phyloP scores from a whole-genome alignment of 2,797 vertebrate species.

The Coregonus ussuriensis region DNA sequence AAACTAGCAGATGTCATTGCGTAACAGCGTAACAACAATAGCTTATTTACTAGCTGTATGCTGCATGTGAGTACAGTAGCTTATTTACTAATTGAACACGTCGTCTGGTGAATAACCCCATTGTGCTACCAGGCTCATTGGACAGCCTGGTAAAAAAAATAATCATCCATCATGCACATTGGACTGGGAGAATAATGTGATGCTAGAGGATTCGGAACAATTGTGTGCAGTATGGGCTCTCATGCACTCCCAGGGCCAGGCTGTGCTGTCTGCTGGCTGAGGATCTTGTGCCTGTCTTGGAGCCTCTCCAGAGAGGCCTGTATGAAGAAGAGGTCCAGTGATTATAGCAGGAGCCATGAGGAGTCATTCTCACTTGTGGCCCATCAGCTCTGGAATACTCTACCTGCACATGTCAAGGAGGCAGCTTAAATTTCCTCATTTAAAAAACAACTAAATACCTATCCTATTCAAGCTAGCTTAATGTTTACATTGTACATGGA shows the following conservation, averaged over 20 bases:
- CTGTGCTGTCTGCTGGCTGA: background rate
- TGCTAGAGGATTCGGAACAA: conserved; percentile 44
- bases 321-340: conserved; percentile 40
- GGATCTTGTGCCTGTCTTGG: conserved; percentile 61
- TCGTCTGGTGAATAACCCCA: conserved; percentile 42
- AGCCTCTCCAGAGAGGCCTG: conserved; percentile 41
- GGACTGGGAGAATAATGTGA: conserved; percentile 7
- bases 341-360: conserved; percentile 57
- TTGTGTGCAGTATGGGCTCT: conserved; percentile 37
- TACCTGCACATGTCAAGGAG: too few species aligned
- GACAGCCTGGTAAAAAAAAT: conserved; percentile 5
- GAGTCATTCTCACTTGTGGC: conserved; percentile 39
- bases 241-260: background rate
- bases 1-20: background rate
- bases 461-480: too few species aligned
- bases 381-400: too few species aligned
- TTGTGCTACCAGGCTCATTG: conserved; percentile 25
- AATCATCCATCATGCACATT: background rate
- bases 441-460: too few species aligned
- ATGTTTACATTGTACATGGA: too few species aligned
- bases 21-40: background rate
- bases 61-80: conserved; percentile 26
- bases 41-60: background rate
- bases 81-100: conserved; percentile 13
- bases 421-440: too few species aligned